Evolutionary conservation across 1,140 invertebrate species (phyloP), one percentile per base, ranked within the genome.

Genomic region (Melitaea cinxia): DNA sequence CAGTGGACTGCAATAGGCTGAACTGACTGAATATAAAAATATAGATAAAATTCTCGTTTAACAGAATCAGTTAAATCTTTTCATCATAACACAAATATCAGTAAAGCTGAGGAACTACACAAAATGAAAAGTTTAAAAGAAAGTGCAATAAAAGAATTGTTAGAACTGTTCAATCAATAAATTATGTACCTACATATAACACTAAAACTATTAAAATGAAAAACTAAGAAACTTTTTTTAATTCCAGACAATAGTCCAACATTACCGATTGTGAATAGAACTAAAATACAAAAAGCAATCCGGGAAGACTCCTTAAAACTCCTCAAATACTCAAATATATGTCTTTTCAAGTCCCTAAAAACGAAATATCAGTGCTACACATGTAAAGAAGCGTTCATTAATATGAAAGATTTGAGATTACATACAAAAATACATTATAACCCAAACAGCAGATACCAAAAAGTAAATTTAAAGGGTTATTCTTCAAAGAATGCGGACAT

Each of bases 251-350:
- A 47, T 2, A 12, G 0, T 23, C 4, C 10, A 23, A 47, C 1
- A 12, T 3, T 12, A 1, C 10, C 19, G 23, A 47, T 4, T 23
- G 14, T 1, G 0, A 23, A 47, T 12, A 9, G 10, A 1, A 47
- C 19, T 0, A 47, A 47, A 47, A 47, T 10, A 4, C 42, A 47
- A n/a, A 4, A 21, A 12, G 17, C 42, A 1, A 49, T 47, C 9
- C 2, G 56, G 14, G 69, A 78, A 54, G 72, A 81, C 39, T 76
- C 78, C 0, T 21, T 78, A 1, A 77, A 73, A 56, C 37, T 81
- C 1, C 35, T 78, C 6, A 50, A 70, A 26, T 77, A 81, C 24
- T 81, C 80, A 10, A 82, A 82, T 17, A 55, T 82, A 6, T 82
- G 75, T 45, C 37, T 80, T 5, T 82, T 82, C 42, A 72, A 68